These are phyloP conservation scores for Parotocinclus haroldoi DNA, from an alignment of 2,797 vertebrate genomes.

Conservation along the genomic window DNA sequence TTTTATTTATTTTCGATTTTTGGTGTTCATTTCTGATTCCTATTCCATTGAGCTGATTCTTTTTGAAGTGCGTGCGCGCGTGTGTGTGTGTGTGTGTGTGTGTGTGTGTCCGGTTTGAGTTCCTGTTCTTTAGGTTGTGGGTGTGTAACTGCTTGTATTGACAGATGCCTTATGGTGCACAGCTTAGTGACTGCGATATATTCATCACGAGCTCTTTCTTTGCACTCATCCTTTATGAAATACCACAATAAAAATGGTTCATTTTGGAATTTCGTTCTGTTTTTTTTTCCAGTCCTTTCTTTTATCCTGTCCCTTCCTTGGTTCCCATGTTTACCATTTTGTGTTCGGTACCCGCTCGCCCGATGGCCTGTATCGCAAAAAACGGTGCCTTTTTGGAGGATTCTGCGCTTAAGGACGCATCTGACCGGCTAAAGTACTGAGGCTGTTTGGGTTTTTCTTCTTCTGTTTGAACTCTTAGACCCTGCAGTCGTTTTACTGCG, in stretches of 20 bases:
- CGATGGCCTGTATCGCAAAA: neutral
- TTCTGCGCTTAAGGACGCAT: too few species aligned
- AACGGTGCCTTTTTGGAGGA: too few species aligned
- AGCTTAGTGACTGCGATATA: slow-evolving; percentile 72
- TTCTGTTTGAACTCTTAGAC: too few species aligned
- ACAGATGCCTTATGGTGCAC: slow-evolving; percentile 76
- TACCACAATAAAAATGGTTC: slow-evolving; percentile 78
- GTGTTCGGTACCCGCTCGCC: slow-evolving; percentile 29
- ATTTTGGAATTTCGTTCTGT: slow-evolving; percentile 75
- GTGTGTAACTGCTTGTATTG: slow-evolving; percentile 74
- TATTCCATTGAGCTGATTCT: slow-evolving; percentile 60
- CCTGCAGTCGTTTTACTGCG: too few species aligned
- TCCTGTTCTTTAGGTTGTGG: slow-evolving; percentile 73
- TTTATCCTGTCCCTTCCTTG: slow-evolving; percentile 49
- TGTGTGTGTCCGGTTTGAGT: slow-evolving; percentile 48
- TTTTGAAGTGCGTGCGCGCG: slow-evolving; percentile 47
- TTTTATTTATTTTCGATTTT: slow-evolving; percentile 49
- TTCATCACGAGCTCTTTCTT: slow-evolving; percentile 72
- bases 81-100: slow-evolving; percentile 31
- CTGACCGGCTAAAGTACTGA: too few species aligned
- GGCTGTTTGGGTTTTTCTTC: too few species aligned
- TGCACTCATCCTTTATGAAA: slow-evolving; percentile 77
- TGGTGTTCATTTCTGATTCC: slow-evolving; percentile 32
- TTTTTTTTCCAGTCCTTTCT: slow-evolving; percentile 67
- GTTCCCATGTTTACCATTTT: slow-evolving; percentile 63